Evolutionary conservation across 2,113 vertebrate species (phyloP).

Genomic region (Ranitomeya variabilis): DNA sequence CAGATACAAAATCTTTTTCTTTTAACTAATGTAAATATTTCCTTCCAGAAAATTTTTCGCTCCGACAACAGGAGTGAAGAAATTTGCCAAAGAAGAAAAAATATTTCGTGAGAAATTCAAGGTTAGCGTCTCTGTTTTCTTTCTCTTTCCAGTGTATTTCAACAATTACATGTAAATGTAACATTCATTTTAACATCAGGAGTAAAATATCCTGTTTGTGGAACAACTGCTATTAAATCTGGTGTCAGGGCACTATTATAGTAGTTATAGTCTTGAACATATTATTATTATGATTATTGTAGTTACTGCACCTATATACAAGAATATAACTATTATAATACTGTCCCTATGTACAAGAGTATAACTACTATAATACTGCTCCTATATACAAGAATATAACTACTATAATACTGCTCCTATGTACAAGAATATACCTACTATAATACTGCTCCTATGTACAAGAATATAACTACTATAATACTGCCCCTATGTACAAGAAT

Average conservation of each 20-base stretch:
- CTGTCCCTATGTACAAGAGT: too few species aligned
- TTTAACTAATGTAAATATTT: neutral
- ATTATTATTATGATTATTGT: neutral
- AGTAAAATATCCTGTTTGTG: too few species aligned
- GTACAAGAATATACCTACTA: too few species aligned
- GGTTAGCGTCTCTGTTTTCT: slow-evolving; percentile 58
- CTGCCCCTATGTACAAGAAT: too few species aligned
- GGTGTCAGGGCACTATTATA: neutral
- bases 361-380: too few species aligned
- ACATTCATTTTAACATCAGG: too few species aligned
- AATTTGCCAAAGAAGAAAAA: slow-evolving; percentile 71
- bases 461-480: too few species aligned
- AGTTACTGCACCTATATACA: too few species aligned
- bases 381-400: too few species aligned
- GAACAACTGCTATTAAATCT: neutral
- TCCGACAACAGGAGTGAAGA: slow-evolving; percentile 57
- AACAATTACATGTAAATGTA: neutral
- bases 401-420: too few species aligned
- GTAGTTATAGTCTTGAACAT: neutral
- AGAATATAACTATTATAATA: too few species aligned
- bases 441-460: too few species aligned
- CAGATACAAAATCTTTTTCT: neutral
- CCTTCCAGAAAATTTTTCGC: slow-evolving; percentile 66
- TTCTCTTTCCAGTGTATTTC: neutral
- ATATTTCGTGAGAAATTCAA: slow-evolving; percentile 72